These are phyloP conservation scores for Cydia pomonella DNA, from an alignment of 1,140 invertebrate genomes.

Conservation along the genomic window DNA sequence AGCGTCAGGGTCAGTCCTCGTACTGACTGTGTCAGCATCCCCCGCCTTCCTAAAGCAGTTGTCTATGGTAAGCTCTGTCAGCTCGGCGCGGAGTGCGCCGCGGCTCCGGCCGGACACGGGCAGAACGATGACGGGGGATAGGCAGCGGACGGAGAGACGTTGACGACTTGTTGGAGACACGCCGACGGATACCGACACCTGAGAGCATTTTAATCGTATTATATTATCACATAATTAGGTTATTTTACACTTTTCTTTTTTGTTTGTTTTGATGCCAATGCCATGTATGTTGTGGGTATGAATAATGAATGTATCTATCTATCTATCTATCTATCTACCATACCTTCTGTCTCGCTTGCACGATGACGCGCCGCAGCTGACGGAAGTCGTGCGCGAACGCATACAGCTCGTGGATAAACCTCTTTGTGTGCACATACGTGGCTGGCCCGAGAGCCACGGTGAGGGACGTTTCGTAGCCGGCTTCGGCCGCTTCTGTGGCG, in stretches of 20 bases:
- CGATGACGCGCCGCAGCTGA: slow-evolving; percentile 86
- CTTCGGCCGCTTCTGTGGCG: slow-evolving; percentile 65
- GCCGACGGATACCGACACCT: slow-evolving; percentile 56
- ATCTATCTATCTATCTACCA: too few relatives aligned
- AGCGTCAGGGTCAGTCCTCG: slow-evolving; percentile 54
- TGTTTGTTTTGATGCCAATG: too few relatives aligned
- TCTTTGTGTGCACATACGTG: slow-evolving; percentile 96
- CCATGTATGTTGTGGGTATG: too few relatives aligned
- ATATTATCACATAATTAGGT: too few relatives aligned
- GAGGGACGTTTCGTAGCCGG: slow-evolving; percentile 89
- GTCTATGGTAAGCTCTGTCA: slow-evolving; percentile 89
- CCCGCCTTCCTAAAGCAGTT: slow-evolving; percentile 87
- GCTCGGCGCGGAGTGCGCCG: slow-evolving; percentile 89
- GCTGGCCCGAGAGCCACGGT: slow-evolving; percentile 92
- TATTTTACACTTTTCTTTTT: too few relatives aligned
- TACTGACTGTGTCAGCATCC: slow-evolving; percentile 81
- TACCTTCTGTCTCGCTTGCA: slow-evolving; percentile 75
- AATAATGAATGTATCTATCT: too few relatives aligned
- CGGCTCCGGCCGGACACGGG: slow-evolving; percentile 92
- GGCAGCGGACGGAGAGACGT: slow-evolving; percentile 84
- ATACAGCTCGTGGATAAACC: slow-evolving; percentile 94
- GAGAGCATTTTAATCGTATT: background rate
- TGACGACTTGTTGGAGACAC: slow-evolving; percentile 75
- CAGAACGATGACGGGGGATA: slow-evolving; percentile 92
- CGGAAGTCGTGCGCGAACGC: slow-evolving; percentile 93